A percentile compares a stretch with the other conserved stretches of the same genome.
phyloP scores from a whole-genome alignment of 1,140 invertebrate genomes.

The Pseudomyrmex dendroicus region DNA sequence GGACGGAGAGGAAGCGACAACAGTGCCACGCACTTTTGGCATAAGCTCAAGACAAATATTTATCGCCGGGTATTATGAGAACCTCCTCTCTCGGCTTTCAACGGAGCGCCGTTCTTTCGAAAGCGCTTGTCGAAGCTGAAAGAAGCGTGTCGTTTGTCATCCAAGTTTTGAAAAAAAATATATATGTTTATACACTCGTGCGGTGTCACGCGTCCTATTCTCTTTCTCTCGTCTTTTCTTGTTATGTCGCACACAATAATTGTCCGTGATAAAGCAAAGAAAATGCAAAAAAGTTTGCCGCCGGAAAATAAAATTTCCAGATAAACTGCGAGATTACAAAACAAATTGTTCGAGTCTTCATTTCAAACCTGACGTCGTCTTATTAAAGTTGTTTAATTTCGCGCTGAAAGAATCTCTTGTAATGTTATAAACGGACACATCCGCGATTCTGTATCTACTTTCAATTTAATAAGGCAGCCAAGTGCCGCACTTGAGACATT shows the following conservation, averaged over 20 bases:
- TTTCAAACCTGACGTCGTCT: background rate
- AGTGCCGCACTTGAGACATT: conserved; percentile 38
- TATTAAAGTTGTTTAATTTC: conserved; percentile 30
- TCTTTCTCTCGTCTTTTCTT: background rate
- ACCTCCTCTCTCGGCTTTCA: conserved; percentile 64
- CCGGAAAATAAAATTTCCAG: background rate
- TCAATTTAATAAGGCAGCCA: conserved; percentile 48
- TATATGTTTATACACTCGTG: background rate
- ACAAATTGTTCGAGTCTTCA: conserved; percentile 1
- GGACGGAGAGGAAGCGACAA: conserved; percentile 28
- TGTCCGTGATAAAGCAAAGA: background rate
- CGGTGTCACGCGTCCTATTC: background rate
- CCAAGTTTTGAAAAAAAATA: background rate
- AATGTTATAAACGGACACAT: conserved; percentile 5
- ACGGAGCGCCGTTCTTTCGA: conserved; percentile 16
- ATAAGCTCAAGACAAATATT: conserved; percentile 77
- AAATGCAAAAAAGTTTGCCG: background rate
- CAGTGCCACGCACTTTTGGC: conserved; percentile 69
- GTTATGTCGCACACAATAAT: background rate
- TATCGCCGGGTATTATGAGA: conserved; percentile 74
- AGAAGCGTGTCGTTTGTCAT: conserved; percentile 49
- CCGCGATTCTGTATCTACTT: conserved; percentile 29
- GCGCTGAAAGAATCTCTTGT: background rate
- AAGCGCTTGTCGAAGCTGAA: conserved; percentile 1
- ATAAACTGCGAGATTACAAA: background rate